Percentiles rank a stretch among this genome's conserved stretches.
phyloP scores from a whole-genome alignment of 2,113 vertebrate species.

The Nicator chloris region DNA sequence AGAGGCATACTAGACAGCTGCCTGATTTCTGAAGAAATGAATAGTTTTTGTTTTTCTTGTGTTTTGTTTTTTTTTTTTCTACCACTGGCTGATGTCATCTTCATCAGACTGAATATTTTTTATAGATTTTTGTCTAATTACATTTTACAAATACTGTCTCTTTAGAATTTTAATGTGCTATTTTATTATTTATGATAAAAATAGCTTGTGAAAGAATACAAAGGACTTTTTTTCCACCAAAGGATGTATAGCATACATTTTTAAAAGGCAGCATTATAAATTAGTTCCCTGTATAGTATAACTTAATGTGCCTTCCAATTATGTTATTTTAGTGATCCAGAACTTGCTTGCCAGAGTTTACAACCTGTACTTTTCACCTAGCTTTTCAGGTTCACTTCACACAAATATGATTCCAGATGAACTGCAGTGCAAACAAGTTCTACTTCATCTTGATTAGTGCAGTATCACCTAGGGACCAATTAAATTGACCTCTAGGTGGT shows the following conservation, averaged over 20 bases:
- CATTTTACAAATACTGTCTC: neutral
- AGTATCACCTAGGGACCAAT: neutral
- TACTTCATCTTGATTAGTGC: neutral
- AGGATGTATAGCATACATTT: neutral
- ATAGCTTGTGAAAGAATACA: neutral
- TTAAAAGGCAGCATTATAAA: neutral
- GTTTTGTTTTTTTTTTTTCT: neutral
- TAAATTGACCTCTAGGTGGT: neutral
- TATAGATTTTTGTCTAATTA: neutral
- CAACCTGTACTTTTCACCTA: neutral
- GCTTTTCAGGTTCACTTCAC: slow-evolving; percentile 1
- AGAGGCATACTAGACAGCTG: neutral
- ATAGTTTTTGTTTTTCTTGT: neutral
- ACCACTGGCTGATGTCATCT: neutral
- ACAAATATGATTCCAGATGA: neutral
- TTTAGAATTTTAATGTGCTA: neutral
- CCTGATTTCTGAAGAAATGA: neutral
- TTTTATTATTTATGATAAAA: neutral
- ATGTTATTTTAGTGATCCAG: neutral
- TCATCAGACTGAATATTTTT: neutral
- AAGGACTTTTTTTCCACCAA: neutral
- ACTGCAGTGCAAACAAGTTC: slow-evolving; percentile 1
- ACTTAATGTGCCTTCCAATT: neutral
- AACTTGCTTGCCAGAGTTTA: neutral
- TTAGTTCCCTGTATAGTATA: neutral